phyloP scores from a whole-genome alignment of 2,888 invertebrate genomes.

The Octodonta nipae region DNA sequence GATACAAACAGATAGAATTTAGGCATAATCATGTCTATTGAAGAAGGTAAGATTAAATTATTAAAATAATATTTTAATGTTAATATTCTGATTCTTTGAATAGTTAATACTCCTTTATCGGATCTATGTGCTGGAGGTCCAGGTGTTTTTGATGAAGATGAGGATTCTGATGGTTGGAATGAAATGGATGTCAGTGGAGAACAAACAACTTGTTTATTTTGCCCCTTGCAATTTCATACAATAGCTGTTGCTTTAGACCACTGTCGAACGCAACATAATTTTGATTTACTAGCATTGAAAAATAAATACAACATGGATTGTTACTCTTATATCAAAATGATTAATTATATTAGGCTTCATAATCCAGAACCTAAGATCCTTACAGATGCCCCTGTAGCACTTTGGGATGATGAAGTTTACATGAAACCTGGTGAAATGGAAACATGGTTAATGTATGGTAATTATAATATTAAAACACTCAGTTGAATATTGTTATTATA shows the following conservation, averaged over 20 bases:
- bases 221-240: constrained; percentile 44
- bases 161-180: constrained; percentile 41
- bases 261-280: constrained; percentile 49
- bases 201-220: constrained; percentile 58
- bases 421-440: constrained; percentile 66
- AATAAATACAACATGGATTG: constrained; percentile 62
- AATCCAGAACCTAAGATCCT: constrained; percentile 45
- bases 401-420: constrained; percentile 67
- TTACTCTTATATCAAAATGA: constrained; percentile 66
- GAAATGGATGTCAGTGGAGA: constrained; percentile 40
- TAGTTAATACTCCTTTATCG: constrained; percentile 7
- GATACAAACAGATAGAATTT: no score
- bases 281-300: constrained; percentile 52
- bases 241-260: constrained; percentile 55
- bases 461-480: no score
- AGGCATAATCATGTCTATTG: constrained; percentile 12
- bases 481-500: no score
- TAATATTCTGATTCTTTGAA: no score
- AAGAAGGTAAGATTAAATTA: constrained; percentile 7
- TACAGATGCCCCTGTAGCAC: constrained; percentile 35
- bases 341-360: constrained; percentile 63
- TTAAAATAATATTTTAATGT: constrained; percentile 3
- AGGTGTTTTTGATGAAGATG: constrained; percentile 17
- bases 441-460: constrained; percentile 73
- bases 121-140: constrained; percentile 8